Evolutionary conservation across 2,888 invertebrate genomes (phyloP).

Genomic region (Pterostichus madidus): DNA sequence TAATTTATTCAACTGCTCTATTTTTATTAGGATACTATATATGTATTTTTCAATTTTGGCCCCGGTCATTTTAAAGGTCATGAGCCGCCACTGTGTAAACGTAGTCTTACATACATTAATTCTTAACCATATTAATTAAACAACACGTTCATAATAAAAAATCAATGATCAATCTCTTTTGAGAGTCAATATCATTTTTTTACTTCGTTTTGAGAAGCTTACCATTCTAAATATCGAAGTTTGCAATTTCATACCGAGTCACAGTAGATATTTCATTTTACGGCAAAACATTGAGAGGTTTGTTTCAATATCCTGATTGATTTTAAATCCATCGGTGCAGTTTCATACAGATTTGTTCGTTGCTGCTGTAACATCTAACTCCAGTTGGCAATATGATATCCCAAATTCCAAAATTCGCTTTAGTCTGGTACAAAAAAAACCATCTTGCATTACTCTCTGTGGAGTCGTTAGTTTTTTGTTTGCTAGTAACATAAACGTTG

Average conservation of each 20-base stretch:
- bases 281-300: neutral
- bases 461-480: constrained; percentile 24
- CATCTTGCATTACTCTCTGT: constrained; percentile 2
- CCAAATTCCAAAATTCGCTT: constrained; percentile 2
- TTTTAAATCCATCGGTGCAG: neutral
- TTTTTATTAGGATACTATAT: too few species aligned
- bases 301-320: constrained; percentile 6
- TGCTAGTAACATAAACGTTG: neutral
- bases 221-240: neutral
- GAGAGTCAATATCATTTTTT: too few species aligned
- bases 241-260: neutral
- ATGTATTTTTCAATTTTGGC: too few species aligned
- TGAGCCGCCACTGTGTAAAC: too few species aligned
- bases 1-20: too few species aligned
- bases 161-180: too few species aligned
- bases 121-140: too few species aligned
- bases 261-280: neutral
- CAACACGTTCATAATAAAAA: too few species aligned
- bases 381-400: neutral
- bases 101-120: too few species aligned
- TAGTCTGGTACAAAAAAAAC: neutral
- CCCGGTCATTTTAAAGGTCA: too few species aligned
- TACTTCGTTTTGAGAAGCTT: neutral
- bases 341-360: neutral
- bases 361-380: neutral